A percentile compares a stretch with the other conserved stretches of the same genome.
phyloP scores from a whole-genome alignment of 2,888 invertebrate genomes.

The Parthenolecanium corni region DNA sequence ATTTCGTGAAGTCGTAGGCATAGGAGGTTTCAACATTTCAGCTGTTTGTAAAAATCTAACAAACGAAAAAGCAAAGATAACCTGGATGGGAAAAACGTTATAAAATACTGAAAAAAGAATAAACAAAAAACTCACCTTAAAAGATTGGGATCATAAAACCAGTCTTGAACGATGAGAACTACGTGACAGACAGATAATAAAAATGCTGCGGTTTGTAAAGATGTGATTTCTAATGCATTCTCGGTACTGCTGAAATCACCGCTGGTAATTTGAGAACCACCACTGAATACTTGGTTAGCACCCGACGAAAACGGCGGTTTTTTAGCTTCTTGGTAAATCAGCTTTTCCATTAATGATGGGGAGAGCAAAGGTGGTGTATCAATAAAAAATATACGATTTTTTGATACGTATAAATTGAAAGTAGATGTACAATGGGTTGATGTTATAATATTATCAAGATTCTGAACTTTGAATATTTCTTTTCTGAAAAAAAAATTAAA shows the following conservation, averaged over 20 bases:
- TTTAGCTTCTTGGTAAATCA: slow-evolving; percentile 22
- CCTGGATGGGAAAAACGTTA: no score
- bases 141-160: slow-evolving; percentile 73
- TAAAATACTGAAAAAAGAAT: neutral
- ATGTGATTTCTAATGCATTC: slow-evolving; percentile 52
- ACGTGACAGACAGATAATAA: slow-evolving; percentile 83
- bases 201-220: slow-evolving; percentile 69
- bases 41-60: slow-evolving; percentile 66
- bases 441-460: slow-evolving; percentile 15
- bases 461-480: slow-evolving; percentile 20
- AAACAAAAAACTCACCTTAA: slow-evolving; percentile 46
- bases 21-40: slow-evolving; percentile 74
- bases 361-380: slow-evolving; percentile 75
- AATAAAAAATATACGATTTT: slow-evolving; percentile 66
- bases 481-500: slow-evolving; percentile 4
- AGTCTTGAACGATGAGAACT: slow-evolving; percentile 77
- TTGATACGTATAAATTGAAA: slow-evolving; percentile 60
- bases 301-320: slow-evolving; percentile 17
- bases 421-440: slow-evolving; percentile 55
- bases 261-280: slow-evolving; percentile 35
- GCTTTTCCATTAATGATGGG: slow-evolving; percentile 39
- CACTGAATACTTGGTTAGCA: slow-evolving; percentile 8
- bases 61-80: neutral
- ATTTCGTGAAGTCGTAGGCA: slow-evolving; percentile 50
- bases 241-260: slow-evolving; percentile 50